phyloP scores from a whole-genome alignment of 2,888 invertebrate genomes.

The Schizotus pectinicornis region DNA sequence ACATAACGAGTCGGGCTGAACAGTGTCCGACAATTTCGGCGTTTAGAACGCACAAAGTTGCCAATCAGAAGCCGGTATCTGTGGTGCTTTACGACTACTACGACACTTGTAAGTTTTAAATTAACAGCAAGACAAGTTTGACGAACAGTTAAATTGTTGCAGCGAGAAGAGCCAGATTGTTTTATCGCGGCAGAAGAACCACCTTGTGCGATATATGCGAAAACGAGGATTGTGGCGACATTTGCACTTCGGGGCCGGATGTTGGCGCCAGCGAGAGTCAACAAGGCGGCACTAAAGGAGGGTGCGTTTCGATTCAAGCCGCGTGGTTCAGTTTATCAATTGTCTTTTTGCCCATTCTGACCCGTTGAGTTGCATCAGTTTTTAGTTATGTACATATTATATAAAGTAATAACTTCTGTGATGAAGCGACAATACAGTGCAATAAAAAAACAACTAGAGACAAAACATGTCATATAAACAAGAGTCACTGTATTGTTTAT shows the following conservation, averaged over 20 bases:
- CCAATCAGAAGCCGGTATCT: conserved; percentile 84
- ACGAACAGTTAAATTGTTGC: conserved; percentile 29
- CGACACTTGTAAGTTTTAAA: conserved; percentile 77
- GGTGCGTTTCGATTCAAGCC: neutral
- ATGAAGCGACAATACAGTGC: too few species aligned
- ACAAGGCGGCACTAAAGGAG: conserved; percentile 16
- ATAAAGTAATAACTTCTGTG: neutral
- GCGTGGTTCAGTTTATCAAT: conserved; percentile 9
- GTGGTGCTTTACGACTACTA: conserved; percentile 90
- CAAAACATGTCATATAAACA: too few species aligned
- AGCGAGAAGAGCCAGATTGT: conserved; percentile 84
- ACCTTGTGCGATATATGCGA: conserved; percentile 87
- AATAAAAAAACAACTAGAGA: too few species aligned
- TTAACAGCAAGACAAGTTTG: neutral
- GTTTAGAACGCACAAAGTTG: conserved; percentile 82
- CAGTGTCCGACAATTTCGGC: conserved; percentile 86
- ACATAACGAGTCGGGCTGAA: conserved; percentile 64
- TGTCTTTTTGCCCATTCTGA: conserved; percentile 7
- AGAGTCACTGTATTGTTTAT: too few species aligned
- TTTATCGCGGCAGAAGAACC: conserved; percentile 74
- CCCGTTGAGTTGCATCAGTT: conserved; percentile 3
- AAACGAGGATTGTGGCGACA: conserved; percentile 65
- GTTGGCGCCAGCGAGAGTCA: conserved; percentile 25
- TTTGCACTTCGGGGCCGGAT: conserved; percentile 57
- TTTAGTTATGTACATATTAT: conserved; percentile 1